Base-by-base conservation (phyloP, 2,888 invertebrate genomes). In the Baccha elongata region DNA sequence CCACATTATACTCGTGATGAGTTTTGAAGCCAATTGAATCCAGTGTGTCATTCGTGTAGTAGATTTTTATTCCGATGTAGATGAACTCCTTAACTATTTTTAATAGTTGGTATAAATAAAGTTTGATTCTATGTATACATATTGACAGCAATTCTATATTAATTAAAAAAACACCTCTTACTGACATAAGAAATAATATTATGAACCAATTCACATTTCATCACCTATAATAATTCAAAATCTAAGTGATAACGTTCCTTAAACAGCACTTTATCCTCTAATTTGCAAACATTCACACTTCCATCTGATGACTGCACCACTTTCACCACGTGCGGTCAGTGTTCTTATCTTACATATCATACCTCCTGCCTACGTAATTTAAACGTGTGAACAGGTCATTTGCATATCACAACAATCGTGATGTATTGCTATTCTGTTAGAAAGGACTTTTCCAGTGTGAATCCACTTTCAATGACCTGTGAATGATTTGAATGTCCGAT, bases 331-430 rank as follows among this genome's bases (percentile, higher is more conserved):
- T 62, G 71, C 21, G 44, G 55, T 50, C 72, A 26, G 76, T n/a
- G n/a, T n/a, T 53, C 83, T 83, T 78, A 73, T 83, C 35, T 10
- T 5, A 21, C 67, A 62, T 55, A 55, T 72, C 53, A 40, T 40
- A 58, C 58, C 58, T 40, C 11, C 55, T 48, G 62, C 76, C 52
- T 26, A 81, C 71, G 64, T 7, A 37, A 4, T 7, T 62, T 8
- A 40, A 15, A 83, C 55, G 83, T 83, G 83, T 73, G 83, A 78
- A 83, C 67, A 83, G 83, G 62, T 67, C 68, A 83, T 78, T 83
- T 83, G 78, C 83, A 83, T 83, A 83, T 83, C 73, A 44, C 69
- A 67, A 71, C 65, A 69, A 81, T 81, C 81, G 64, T 75, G 71
- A 81, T 81, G 71, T 67, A 81, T 81, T 71, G 80, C 52, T n/a